Percentiles rank a stretch among this genome's conserved stretches.
phyloP scores from a whole-genome alignment of 2,797 vertebrate genomes.

The Scarus forsteni region DNA sequence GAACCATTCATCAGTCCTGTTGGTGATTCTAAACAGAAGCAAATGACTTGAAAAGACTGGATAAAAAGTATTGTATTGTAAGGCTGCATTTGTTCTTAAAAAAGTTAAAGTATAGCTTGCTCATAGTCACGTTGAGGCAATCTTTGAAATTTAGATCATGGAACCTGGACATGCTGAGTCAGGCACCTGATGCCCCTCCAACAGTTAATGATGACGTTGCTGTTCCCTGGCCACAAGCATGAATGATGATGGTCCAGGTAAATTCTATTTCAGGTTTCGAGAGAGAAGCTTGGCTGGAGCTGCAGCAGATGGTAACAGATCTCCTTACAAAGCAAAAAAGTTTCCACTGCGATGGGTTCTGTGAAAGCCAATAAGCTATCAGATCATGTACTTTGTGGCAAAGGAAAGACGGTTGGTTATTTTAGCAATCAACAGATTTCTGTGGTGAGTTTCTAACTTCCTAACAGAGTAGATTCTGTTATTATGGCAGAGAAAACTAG shows the following conservation, averaged over 20 bases:
- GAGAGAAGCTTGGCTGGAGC: slow-evolving; percentile 34
- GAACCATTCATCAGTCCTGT: background rate
- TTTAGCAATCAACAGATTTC: background rate
- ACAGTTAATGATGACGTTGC: slow-evolving; percentile 54
- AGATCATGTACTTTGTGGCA: slow-evolving; percentile 3
- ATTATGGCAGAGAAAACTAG: too few relatives aligned
- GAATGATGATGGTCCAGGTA: slow-evolving; percentile 54
- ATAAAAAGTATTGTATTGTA: slow-evolving; percentile 6
- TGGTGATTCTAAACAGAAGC: background rate
- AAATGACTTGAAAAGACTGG: background rate
- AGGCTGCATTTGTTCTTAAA: background rate
- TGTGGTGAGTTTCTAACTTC: background rate
- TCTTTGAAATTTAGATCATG: slow-evolving; percentile 48
- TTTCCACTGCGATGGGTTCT: background rate
- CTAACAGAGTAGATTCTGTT: background rate
- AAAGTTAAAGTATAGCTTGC: slow-evolving; percentile 9
- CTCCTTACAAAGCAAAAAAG: slow-evolving; percentile 26
- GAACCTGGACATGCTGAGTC: slow-evolving; percentile 60
- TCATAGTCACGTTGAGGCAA: slow-evolving; percentile 24
- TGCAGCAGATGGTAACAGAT: slow-evolving; percentile 31
- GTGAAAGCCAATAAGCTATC: background rate
- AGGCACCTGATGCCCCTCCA: slow-evolving; percentile 39
- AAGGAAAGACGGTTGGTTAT: background rate
- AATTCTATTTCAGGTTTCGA: slow-evolving; percentile 46
- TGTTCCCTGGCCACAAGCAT: slow-evolving; percentile 21